phyloP scores from a whole-genome alignment of 2,888 invertebrate species.

The Amiota minor region DNA sequence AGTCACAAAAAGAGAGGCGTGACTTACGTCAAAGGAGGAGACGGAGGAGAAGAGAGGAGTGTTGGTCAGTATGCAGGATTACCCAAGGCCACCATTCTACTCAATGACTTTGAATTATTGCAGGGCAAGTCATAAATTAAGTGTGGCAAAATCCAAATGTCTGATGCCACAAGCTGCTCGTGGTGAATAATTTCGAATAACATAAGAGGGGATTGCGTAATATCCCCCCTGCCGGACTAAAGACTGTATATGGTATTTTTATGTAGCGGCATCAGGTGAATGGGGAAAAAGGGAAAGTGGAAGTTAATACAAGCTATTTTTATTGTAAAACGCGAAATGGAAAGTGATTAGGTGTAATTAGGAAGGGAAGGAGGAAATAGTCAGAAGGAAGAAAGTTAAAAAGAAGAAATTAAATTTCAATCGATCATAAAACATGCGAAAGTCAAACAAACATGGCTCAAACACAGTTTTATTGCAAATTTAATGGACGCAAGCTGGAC shows the following conservation, averaged over 20 bases:
- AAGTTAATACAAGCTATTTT: not conserved
- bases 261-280: not conserved
- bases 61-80: slow-evolving; percentile 47
- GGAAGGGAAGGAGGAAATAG: too few relatives aligned
- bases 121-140: slow-evolving; percentile 64
- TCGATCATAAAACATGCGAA: too few relatives aligned
- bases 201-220: not conserved
- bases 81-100: slow-evolving; percentile 55
- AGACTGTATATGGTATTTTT: not conserved
- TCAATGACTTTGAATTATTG: slow-evolving; percentile 67
- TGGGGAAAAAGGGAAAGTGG: not conserved
- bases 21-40: not conserved
- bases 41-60: not conserved
- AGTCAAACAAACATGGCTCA: too few relatives aligned
- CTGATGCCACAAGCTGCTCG: slow-evolving; percentile 12
- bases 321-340: not conserved
- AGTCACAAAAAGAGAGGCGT: not conserved
- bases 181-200: not conserved
- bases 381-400: too few relatives aligned
- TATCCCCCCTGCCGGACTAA: not conserved
- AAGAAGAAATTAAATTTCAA: too few relatives aligned
- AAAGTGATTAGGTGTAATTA: slow-evolving; percentile 18
- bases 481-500: too few relatives aligned
- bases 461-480: too few relatives aligned
- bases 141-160: slow-evolving; percentile 47